Percentiles rank a stretch among this genome's conserved stretches.
Conservation (phyloP, 2,113 vertebrate species). For the Dipodomys stephensi region DNA sequence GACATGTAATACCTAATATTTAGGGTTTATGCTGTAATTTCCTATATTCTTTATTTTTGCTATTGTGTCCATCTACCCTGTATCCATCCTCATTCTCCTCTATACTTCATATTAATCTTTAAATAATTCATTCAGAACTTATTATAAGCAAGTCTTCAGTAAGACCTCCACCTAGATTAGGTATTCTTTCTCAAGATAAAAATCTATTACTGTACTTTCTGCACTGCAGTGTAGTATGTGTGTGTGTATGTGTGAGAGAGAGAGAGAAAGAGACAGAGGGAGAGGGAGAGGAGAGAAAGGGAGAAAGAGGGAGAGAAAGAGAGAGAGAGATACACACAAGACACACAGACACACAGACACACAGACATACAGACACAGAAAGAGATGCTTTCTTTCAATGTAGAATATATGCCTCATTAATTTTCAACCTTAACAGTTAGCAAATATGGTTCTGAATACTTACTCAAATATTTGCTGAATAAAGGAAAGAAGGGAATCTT, state of each 20-base stretch:
- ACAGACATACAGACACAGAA: too few species aligned
- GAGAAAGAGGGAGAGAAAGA: too few species aligned
- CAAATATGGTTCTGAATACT: neutral
- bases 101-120: neutral
- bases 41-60: neutral
- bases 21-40: neutral
- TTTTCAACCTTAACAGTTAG: constrained; percentile 47
- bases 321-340: too few species aligned
- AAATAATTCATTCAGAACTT: neutral
- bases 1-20: neutral
- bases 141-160: neutral
- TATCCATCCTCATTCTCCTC: neutral
- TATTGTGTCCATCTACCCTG: neutral
- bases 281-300: too few species aligned
- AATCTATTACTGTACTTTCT: neutral
- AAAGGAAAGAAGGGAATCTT: constrained; percentile 60
- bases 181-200: neutral
- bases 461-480: constrained; percentile 73
- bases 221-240: neutral
- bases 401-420: constrained; percentile 51
- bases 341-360: too few species aligned
- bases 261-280: too few species aligned
- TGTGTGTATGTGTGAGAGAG: too few species aligned
- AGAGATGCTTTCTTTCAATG: neutral
- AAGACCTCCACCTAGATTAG: neutral